Conservation (phyloP, 2,797 vertebrate genomes). For the Gila robusta region DNA sequence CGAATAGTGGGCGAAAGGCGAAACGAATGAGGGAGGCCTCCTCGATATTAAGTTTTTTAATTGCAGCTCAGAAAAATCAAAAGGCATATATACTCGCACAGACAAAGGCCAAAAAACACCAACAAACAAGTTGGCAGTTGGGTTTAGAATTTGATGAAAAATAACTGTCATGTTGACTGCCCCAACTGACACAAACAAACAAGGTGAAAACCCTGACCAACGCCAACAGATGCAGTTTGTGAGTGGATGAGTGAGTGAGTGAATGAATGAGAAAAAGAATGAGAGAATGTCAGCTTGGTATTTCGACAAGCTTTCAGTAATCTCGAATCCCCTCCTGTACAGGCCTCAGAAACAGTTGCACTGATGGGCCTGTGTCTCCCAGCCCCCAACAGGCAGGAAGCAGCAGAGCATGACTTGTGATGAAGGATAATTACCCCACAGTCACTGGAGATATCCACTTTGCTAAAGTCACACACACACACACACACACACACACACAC, state of each 20-base stretch:
- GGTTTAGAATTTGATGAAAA: no score
- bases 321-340: neutral
- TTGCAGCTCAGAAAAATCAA: neutral
- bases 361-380: slow-evolving; percentile 18
- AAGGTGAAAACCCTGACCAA: no score
- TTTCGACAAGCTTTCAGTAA: neutral
- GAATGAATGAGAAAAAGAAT: neutral
- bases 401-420: slow-evolving; percentile 46
- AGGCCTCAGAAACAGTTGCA: slow-evolving; percentile 36
- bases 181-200: no score
- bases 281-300: neutral
- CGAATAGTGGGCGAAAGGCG: neutral
- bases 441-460: slow-evolving; percentile 39
- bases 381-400: slow-evolving; percentile 26
- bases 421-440: slow-evolving; percentile 51
- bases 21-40: neutral
- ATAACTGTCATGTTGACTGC: no score
- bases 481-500: neutral
- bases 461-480: slow-evolving; percentile 1
- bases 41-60: neutral
- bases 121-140: no score
- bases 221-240: neutral
- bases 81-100: no score
- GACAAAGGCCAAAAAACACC: no score
- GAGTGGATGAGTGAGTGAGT: slow-evolving; percentile 18